Evolutionary conservation across 2,888 invertebrate species (phyloP).

Genomic region (Norana najaformis): DNA sequence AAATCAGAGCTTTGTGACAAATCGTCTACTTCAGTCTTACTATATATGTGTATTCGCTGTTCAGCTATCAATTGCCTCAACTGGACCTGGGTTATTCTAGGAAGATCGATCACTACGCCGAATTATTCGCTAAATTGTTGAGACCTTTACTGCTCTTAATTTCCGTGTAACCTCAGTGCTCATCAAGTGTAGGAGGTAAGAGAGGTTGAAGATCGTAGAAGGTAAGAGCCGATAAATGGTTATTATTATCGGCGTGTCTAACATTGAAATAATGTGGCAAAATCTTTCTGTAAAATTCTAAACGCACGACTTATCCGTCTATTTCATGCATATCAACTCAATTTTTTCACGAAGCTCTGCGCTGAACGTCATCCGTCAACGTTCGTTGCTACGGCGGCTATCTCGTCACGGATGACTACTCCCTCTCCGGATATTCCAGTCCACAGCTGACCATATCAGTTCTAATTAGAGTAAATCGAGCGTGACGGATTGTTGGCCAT

Average conservation of each 20-base stretch:
- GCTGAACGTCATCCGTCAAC: neutral
- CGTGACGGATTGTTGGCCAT: constrained; percentile 19
- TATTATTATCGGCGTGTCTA: neutral
- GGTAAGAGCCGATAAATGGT: neutral
- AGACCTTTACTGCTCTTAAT: neutral
- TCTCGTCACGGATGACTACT: constrained; percentile 18
- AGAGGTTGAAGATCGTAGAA: neutral
- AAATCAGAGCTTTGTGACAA: neutral
- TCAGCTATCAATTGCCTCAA: no score
- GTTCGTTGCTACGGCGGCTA: neutral
- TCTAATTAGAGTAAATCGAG: constrained; percentile 24
- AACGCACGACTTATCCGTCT: neutral
- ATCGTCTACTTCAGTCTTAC: no score
- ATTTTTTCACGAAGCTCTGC: neutral
- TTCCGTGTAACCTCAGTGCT: neutral
- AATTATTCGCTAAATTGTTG: neutral
- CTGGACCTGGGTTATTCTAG: no score
- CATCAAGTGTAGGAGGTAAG: neutral
- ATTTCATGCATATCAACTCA: neutral
- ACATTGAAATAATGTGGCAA: neutral
- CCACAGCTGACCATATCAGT: constrained; percentile 1
- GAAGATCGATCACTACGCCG: no score
- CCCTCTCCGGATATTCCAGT: neutral
- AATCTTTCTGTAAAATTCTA: neutral
- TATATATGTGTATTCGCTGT: no score